Base-by-base conservation (phyloP, 2,797 vertebrate genomes). In the Alauda arvensis region DNA sequence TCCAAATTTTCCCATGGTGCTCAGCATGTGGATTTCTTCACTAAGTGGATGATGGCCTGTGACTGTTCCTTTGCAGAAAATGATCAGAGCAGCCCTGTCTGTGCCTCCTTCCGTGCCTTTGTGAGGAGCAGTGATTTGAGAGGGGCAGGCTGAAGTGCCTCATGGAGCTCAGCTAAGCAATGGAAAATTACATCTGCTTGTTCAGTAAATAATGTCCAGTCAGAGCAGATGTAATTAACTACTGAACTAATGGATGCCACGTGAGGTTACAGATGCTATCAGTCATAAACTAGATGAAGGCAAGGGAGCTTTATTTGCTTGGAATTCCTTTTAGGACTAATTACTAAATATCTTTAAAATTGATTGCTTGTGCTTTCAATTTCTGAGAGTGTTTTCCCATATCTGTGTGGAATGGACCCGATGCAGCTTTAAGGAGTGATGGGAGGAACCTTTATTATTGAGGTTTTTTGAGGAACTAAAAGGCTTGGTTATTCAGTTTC, bases 251-350 rank as follows among this genome's bases (percentile, higher is more conserved):
- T 93, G 95, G 94, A 89, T 93, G 93, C 76, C 82, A 60, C 6
- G 3, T 76, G 88, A 95, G 92, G 87, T 95, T 94, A 92, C 83
- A 89, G 92, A 93, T 88, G 87, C 92, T 92, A 94, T 94, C 92
- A 89, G 82, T 94, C 95, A 95, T 92, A 93, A 93, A 61, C 42
- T 37, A 80, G 77, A 85, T 93, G 89, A 93, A 91, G 92, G 92
- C 66, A 87, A 80, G 72, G 72, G 87, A 85, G 91, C 70, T 88
- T 85, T 90, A 81, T 93, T 67, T 37, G 49, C 82, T 90, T 91
- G 89, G 87, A 93, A 94, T 93, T 87, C 93, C 92, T 95, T 95
- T 95, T 92, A 95, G 89, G 77, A 63, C 81, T 92, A 95, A 95
- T 93, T 94, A 89, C 90, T 86, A 89, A 90, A 84, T 90, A 92